Conservation (phyloP, 2,113 vertebrate genomes). For the Onychorhynchus coronatus region DNA sequence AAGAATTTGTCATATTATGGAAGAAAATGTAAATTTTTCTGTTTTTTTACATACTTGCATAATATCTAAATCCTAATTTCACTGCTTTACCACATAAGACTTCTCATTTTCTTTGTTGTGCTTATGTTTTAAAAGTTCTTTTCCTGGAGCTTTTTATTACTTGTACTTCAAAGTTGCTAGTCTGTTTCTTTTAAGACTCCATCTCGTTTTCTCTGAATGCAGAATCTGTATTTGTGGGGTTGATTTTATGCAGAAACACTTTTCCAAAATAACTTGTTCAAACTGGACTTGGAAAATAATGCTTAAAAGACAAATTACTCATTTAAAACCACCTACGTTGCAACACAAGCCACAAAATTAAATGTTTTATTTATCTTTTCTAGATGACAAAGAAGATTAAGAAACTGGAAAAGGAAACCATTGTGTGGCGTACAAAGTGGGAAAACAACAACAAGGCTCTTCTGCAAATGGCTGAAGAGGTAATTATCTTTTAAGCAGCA, state of each 20-base stretch:
- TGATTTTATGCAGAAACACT: not conserved
- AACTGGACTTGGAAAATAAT: not conserved
- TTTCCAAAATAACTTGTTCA: not conserved
- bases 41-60: not conserved
- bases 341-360: not conserved
- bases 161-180: not conserved
- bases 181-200: not conserved
- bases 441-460: slow-evolving; percentile 98
- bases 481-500: not conserved
- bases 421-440: slow-evolving; percentile 97
- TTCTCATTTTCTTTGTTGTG: not conserved
- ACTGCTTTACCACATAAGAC: not conserved
- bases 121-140: not conserved
- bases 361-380: not conserved
- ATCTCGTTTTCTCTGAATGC: not conserved
- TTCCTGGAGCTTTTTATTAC: not conserved
- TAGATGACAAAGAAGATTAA: slow-evolving; percentile 99
- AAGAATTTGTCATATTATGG: not conserved
- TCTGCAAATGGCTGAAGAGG: slow-evolving; percentile 99
- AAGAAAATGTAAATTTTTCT: not conserved
- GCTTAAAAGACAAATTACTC: not conserved
- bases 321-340: not conserved
- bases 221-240: not conserved
- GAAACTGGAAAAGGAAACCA: slow-evolving; percentile 97
- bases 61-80: not conserved